phyloP scores from a whole-genome alignment of 2,797 vertebrate species.

The Synaphobranchus kaupii region DNA sequence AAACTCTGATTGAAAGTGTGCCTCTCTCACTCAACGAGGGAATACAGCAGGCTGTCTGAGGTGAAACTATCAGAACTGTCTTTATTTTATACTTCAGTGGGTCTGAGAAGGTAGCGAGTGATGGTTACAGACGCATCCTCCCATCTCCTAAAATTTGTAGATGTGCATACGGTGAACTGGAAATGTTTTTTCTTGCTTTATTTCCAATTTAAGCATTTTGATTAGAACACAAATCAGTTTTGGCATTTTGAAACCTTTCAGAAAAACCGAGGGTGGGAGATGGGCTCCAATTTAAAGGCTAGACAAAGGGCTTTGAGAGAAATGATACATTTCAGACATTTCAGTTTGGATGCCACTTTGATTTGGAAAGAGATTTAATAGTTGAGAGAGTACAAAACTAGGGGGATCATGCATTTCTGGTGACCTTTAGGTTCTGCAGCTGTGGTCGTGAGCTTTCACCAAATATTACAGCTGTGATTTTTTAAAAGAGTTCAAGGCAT shows the following conservation, averaged over 20 bases:
- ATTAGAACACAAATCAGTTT: constrained; percentile 26
- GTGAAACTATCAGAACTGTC: background rate
- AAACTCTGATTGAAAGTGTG: constrained; percentile 55
- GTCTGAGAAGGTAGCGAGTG: background rate
- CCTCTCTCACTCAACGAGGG: constrained; percentile 27
- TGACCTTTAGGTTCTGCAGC: constrained; percentile 13
- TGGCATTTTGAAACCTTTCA: constrained; percentile 33
- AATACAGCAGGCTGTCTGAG: background rate
- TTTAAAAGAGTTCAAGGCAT: background rate
- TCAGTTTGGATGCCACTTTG: constrained; percentile 9
- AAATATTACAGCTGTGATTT: background rate
- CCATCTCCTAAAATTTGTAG: background rate
- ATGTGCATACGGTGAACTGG: background rate
- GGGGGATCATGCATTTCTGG: background rate
- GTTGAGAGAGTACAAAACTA: constrained; percentile 7
- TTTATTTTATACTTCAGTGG: background rate
- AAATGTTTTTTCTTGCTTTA: background rate
- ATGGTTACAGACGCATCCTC: background rate
- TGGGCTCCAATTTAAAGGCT: constrained; percentile 35
- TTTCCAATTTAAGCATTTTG: constrained; percentile 11
- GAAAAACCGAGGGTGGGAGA: constrained; percentile 17
- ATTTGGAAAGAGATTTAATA: background rate
- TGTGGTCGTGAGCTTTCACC: background rate
- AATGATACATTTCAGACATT: constrained; percentile 2
- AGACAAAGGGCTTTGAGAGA: constrained; percentile 23